Percentiles rank a stretch among this genome's conserved stretches.
Evolutionary conservation across 2,113 vertebrate species (phyloP).

Genomic region (Chionomys nivalis): DNA sequence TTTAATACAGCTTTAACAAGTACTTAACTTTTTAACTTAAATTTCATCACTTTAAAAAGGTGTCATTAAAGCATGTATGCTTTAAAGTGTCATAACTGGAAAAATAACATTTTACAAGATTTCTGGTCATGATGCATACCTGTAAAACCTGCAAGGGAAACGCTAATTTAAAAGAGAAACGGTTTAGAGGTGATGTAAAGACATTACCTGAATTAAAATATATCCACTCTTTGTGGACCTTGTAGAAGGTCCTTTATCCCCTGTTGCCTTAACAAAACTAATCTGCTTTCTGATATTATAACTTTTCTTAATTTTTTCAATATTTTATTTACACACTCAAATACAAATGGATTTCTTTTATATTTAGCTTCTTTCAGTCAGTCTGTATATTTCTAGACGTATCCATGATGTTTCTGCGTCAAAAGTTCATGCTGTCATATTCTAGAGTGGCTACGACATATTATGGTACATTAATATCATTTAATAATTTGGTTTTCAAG

Average conservation of each 20-base stretch:
- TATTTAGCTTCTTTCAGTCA: neutral
- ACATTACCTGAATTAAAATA: neutral
- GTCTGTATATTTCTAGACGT: neutral
- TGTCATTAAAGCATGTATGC: neutral
- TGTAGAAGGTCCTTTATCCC: neutral
- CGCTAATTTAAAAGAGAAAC: neutral
- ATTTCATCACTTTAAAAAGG: neutral
- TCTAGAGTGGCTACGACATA: neutral
- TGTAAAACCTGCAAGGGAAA: neutral
- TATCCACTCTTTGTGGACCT: neutral
- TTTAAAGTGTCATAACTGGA: neutral
- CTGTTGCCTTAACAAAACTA: neutral
- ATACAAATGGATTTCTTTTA: neutral
- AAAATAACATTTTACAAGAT: neutral
- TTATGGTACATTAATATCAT: neutral
- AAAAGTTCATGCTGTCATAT: neutral
- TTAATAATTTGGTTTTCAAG: neutral
- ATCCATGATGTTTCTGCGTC: neutral
- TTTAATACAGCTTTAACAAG: neutral
- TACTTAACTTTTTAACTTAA: neutral
- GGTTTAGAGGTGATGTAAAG: neutral
- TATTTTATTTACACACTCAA: neutral
- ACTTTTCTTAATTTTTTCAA: slow-evolving; percentile 28
- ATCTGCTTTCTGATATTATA: neutral
- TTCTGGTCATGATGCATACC: neutral